phyloP scores from a whole-genome alignment of 2,113 vertebrate species.

The Lycaon pictus region DNA sequence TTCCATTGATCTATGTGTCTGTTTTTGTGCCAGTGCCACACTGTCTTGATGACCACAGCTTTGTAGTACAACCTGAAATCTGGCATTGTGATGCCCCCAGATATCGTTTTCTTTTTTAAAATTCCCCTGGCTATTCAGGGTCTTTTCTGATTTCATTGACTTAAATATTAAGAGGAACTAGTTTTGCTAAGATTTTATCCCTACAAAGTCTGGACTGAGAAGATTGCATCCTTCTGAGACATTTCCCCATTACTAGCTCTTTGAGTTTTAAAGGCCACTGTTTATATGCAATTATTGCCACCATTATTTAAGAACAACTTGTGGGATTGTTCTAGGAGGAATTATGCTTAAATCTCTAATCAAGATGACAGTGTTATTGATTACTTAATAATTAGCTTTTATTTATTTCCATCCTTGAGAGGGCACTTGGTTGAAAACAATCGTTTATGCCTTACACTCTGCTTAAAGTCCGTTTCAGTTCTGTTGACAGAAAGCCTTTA shows the following conservation, averaged over 20 bases:
- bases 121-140: no score
- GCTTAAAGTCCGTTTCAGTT: not conserved
- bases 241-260: not conserved
- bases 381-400: slow-evolving; percentile 59
- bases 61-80: no score
- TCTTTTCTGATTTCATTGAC: not conserved
- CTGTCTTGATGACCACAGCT: no score
- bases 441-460: not conserved
- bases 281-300: not conserved
- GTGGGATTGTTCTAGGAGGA: not conserved
- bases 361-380: slow-evolving; percentile 13
- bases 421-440: not conserved
- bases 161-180: not conserved
- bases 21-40: no score
- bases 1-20: no score
- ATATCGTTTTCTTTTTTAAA: no score
- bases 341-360: slow-evolving; percentile 31
- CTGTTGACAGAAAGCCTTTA: not conserved
- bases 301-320: slow-evolving; percentile 43
- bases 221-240: not conserved
- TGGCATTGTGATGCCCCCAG: no score
- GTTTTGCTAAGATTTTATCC: not conserved
- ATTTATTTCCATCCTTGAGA: not conserved
- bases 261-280: not conserved
- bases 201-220: not conserved